Percentiles rank a stretch among this genome's conserved stretches.
These are phyloP conservation scores for Pelodiscus sinensis DNA, from an alignment of 2,113 vertebrate genomes.

Conservation along the genomic window DNA sequence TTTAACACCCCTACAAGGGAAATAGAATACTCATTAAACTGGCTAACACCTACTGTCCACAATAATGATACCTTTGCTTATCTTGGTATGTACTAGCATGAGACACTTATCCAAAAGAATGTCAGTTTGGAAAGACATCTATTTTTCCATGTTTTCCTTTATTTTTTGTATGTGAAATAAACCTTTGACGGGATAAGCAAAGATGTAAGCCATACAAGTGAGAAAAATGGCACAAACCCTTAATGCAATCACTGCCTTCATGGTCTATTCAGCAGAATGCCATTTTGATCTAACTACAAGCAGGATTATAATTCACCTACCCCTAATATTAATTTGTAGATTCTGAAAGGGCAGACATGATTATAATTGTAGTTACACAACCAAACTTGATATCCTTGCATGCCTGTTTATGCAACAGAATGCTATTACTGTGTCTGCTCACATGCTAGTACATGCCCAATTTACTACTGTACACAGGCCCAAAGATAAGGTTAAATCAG, in stretches of 20 bases:
- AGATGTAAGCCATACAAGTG: fast-evolving
- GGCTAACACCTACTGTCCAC: not conserved
- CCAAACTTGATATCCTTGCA: fast-evolving
- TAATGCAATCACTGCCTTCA: not conserved
- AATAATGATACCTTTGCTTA: not conserved
- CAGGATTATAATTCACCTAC: not conserved
- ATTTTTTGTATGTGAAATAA: not conserved
- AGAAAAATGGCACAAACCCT: not conserved
- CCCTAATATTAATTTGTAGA: not conserved
- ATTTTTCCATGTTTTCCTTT: not conserved
- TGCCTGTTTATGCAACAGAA: fast-evolving
- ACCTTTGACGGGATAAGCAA: not conserved
- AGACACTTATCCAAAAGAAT: not conserved
- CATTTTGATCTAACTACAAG: not conserved
- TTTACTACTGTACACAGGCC: fast-evolving
- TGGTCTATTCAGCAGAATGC: not conserved
- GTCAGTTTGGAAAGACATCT: not conserved
- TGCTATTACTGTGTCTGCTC: fast-evolving
- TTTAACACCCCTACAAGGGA: no score
- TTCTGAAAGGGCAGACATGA: fast-evolving
- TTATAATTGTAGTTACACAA: not conserved
- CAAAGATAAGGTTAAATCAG: not conserved
- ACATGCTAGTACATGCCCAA: fast-evolving
- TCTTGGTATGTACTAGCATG: not conserved
- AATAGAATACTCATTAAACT: not conserved